These are phyloP conservation scores for Lobophora halterata DNA, from an alignment of 2,888 invertebrate species.

Conservation along the genomic window DNA sequence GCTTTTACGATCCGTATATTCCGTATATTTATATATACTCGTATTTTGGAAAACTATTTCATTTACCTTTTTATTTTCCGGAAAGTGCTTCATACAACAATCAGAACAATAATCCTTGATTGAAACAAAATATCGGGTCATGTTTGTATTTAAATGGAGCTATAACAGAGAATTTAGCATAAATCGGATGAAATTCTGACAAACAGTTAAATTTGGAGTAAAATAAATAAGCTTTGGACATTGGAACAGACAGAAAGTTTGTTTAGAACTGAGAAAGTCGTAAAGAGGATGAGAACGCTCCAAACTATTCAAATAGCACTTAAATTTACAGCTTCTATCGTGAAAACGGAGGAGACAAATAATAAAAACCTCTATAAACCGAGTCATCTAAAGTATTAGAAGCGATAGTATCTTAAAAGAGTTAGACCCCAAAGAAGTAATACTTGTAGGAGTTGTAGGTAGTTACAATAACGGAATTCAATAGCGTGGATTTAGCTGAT, in stretches of 20 bases:
- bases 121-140: constrained; percentile 2
- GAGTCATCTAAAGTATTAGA: too few species aligned
- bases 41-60: too few species aligned
- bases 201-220: constrained; percentile 6
- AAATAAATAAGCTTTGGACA: constrained; percentile 3
- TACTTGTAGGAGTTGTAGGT: too few species aligned
- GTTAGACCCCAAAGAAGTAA: too few species aligned
- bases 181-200: constrained; percentile 5
- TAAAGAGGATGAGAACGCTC: neutral
- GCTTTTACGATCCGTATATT: too few species aligned
- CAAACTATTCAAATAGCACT: neutral
- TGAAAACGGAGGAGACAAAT: neutral
- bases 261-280: neutral
- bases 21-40: too few species aligned
- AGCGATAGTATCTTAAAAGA: too few species aligned
- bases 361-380: neutral
- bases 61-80: too few species aligned
- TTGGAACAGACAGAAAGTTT: neutral
- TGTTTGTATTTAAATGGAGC: constrained; percentile 11
- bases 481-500: too few species aligned
- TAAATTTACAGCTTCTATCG: neutral
- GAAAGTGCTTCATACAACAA: neutral
- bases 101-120: constrained; percentile 1
- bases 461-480: too few species aligned
- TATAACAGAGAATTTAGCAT: constrained; percentile 11